A percentile compares a stretch with the other conserved stretches of the same genome.
Evolutionary conservation across 2,888 invertebrate species (phyloP).

Genomic region (Ophioninae sp.): DNA sequence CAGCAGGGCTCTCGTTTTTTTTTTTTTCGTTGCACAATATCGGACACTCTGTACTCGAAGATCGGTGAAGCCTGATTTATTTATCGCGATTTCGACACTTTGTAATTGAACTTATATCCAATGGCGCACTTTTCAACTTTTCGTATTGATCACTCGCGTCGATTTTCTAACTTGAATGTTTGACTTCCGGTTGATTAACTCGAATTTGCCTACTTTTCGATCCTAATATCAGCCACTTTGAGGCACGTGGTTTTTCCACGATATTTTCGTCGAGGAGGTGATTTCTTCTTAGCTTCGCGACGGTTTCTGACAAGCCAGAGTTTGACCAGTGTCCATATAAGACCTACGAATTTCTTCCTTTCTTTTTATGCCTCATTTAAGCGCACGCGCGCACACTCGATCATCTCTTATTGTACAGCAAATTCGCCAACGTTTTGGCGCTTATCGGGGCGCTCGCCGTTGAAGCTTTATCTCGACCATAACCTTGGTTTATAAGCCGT

Average conservation of each 20-base stretch:
- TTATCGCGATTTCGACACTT: too few relatives aligned
- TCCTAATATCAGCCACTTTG: not conserved
- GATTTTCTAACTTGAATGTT: slow-evolving; percentile 12
- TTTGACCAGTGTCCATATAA: slow-evolving; percentile 43
- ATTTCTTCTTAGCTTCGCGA: slow-evolving; percentile 34
- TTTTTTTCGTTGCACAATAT: too few relatives aligned
- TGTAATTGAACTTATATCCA: too few relatives aligned
- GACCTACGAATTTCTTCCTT: not conserved
- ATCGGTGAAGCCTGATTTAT: too few relatives aligned
- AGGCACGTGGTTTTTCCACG: not conserved
- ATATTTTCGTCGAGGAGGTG: not conserved
- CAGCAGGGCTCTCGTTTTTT: too few relatives aligned
- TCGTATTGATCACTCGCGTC: not conserved
- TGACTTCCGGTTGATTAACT: not conserved
- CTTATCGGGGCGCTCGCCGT: slow-evolving; percentile 70
- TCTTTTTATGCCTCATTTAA: not conserved
- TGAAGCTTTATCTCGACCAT: slow-evolving; percentile 77
- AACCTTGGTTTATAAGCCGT: slow-evolving; percentile 72
- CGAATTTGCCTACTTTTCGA: not conserved
- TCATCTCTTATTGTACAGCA: slow-evolving; percentile 10
- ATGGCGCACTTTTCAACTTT: not conserved
- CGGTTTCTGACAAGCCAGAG: slow-evolving; percentile 29
- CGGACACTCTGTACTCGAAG: too few relatives aligned
- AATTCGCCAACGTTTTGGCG: slow-evolving; percentile 52
- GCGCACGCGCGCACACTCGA: not conserved